Base-by-base conservation (phyloP, 2,113 vertebrate genomes). In the Paramormyrops kingsleyae region DNA sequence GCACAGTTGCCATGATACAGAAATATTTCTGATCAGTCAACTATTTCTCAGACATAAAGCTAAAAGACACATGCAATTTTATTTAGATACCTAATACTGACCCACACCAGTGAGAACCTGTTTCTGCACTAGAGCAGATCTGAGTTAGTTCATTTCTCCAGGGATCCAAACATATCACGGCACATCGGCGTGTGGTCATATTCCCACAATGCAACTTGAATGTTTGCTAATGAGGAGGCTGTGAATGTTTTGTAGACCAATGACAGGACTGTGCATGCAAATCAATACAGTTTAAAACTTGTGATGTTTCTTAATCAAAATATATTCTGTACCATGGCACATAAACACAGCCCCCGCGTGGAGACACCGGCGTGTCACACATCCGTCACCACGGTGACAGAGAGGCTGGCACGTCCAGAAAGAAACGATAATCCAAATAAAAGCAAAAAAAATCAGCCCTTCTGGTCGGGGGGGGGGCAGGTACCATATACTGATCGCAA, bases 161-260 rank as follows among this genome's bases (percentile, higher is more conserved):
- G 74, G 74, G 31, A 77, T 39, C 74, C 35, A 19, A 39, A 77
- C 5, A 19, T 35, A 74, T 74, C 66, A n/a, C 10, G n/a, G n/a
- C 2, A 4, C 10, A 70, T 31, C 0, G 66, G 7, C 8, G 9
- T 70, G 62, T 70, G 93, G 92, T 93, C 94, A 87, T 84, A 85
- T 89, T 92, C 91, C 92, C 59, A 91, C 87, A 59, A 88, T 89
- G 77, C 31, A 89, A 88, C 87, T 89, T 62, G 85, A 70, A 47
- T 89, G 87, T 88, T 89, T 84, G 19, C 50, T 92, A 94, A 95
- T 91, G 92, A 93, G 62, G 35, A 27, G 9, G 27, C 21, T 39
- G 6, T 3, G 17, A 52, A 46, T 66, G 66, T 49, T 70, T 17
- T 19, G 31, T 19, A 35, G 49, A 88, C 87, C 39, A 88, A 8